Conservation (phyloP, 1,140 invertebrate genomes). For the Dreissena rostriformis region DNA sequence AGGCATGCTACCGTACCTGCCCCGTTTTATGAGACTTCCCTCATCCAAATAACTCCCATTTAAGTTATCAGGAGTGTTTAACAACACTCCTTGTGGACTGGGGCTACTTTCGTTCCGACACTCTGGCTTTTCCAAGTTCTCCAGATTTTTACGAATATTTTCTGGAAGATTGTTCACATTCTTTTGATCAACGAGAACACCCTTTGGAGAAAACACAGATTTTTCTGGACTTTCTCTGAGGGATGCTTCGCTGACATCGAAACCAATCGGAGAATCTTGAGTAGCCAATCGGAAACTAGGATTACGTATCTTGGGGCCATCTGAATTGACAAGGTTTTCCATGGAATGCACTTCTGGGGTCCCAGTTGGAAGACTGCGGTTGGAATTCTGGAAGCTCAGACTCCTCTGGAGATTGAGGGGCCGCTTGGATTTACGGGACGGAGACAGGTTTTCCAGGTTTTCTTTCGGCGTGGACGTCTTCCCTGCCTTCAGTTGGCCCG, state of each 20-base stretch:
- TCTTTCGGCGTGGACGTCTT: conserved; percentile 7
- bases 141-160: conserved; percentile 42
- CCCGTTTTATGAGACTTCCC: conserved; percentile 34
- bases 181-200: conserved; percentile 6
- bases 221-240: background rate
- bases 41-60: conserved; percentile 48
- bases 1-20: conserved; percentile 52
- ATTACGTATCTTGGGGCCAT: conserved; percentile 27
- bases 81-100: background rate
- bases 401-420: conserved; percentile 33
- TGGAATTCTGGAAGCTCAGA: conserved; percentile 41
- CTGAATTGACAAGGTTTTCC: conserved; percentile 42
- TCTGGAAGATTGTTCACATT: conserved; percentile 25
- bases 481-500: background rate
- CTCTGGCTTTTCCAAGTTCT: conserved; percentile 19
- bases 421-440: conserved; percentile 17
- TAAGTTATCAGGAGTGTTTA: conserved; percentile 15
- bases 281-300: conserved; percentile 45
- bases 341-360: conserved; percentile 9
- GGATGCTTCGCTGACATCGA: conserved; percentile 26
- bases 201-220: background rate
- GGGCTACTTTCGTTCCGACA: background rate
- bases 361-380: background rate
- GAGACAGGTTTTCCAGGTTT: conserved; percentile 39
- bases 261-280: conserved; percentile 35